A percentile compares a stretch with the other conserved stretches of the same genome.
Conservation (phyloP, 1,140 invertebrate species). For the Zaprionus davidi region DNA sequence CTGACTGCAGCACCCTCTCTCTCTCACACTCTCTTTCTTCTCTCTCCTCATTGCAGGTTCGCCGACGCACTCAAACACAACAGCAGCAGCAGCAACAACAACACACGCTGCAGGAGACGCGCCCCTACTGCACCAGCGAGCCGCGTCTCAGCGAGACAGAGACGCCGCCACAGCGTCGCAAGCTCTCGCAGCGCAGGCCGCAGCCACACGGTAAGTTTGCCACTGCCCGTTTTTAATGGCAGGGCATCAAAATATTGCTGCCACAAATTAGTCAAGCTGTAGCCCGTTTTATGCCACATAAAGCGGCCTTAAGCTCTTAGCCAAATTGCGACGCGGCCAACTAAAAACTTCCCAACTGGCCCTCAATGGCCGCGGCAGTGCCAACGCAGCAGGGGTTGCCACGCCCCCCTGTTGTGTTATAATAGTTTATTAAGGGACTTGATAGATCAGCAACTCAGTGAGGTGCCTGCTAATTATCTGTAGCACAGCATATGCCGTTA, state of each 20-base stretch:
- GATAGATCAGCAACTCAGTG: neutral
- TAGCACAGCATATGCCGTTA: neutral
- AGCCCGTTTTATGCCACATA: conserved; percentile 62
- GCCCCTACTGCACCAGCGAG: conserved; percentile 82
- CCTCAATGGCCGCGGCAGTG: conserved; percentile 47
- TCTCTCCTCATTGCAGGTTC: conserved; percentile 61
- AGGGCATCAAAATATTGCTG: conserved; percentile 53
- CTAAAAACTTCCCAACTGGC: conserved; percentile 56
- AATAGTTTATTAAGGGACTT: neutral
- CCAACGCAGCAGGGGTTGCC: conserved; percentile 1
- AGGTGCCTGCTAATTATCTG: neutral
- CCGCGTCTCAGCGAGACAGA: conserved; percentile 83
- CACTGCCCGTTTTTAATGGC: conserved; percentile 55
- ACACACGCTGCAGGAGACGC: conserved; percentile 75
- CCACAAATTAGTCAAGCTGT: conserved; percentile 69
- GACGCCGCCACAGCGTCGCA: conserved; percentile 82
- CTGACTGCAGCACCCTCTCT: neutral
- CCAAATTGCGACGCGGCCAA: conserved; percentile 60
- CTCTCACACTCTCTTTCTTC: neutral
- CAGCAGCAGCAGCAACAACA: conserved; percentile 79
- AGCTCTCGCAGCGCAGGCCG: conserved; percentile 85
- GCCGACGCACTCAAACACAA: conserved; percentile 73
- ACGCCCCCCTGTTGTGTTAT: conserved; percentile 26
- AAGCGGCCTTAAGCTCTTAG: conserved; percentile 55
- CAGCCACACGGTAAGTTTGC: conserved; percentile 82